phyloP scores from a whole-genome alignment of 2,888 invertebrate species.

The Hypselothyrea guttata region DNA sequence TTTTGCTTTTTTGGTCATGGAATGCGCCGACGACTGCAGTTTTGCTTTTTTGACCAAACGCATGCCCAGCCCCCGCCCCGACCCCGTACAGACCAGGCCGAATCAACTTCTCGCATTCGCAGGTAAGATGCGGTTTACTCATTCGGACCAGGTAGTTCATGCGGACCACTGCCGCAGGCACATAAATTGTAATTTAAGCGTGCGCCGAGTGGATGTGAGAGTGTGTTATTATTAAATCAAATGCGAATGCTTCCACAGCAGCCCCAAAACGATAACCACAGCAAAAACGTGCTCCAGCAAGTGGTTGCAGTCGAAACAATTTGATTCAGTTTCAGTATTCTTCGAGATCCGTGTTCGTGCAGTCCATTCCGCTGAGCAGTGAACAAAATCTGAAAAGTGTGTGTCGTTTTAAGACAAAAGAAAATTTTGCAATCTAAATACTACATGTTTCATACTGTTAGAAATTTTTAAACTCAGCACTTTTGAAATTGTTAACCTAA shows the following conservation, averaged over 20 bases:
- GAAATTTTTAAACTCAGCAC: too few relatives aligned
- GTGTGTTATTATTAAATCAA: conserved; percentile 69
- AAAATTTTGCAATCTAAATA: too few relatives aligned
- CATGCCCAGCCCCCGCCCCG: conserved; percentile 9
- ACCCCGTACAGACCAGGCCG: conserved; percentile 14
- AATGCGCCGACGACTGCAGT: conserved; percentile 66
- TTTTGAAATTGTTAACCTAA: too few relatives aligned
- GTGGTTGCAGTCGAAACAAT: conserved; percentile 20
- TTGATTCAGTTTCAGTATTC: conserved; percentile 46
- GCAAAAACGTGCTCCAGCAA: conserved; percentile 19
- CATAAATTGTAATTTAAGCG: conserved; percentile 68
- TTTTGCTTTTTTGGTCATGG: conserved; percentile 65
- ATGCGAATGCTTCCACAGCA: conserved; percentile 26
- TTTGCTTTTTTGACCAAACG: conserved; percentile 30
- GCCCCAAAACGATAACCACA: conserved; percentile 18
- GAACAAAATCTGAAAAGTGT: too few relatives aligned
- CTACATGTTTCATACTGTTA: too few relatives aligned
- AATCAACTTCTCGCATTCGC: conserved; percentile 26
- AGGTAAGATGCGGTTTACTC: conserved; percentile 34
- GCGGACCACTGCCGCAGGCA: conserved; percentile 34
- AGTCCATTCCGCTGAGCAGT: conserved; percentile 24
- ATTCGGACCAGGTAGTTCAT: conserved; percentile 42
- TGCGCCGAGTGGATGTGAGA: conserved; percentile 24
- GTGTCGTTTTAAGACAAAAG: background rate
- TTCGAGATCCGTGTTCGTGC: conserved; percentile 25